Evolutionary conservation across 2,888 invertebrate genomes (phyloP).

Genomic region (Adineta ricciae): DNA sequence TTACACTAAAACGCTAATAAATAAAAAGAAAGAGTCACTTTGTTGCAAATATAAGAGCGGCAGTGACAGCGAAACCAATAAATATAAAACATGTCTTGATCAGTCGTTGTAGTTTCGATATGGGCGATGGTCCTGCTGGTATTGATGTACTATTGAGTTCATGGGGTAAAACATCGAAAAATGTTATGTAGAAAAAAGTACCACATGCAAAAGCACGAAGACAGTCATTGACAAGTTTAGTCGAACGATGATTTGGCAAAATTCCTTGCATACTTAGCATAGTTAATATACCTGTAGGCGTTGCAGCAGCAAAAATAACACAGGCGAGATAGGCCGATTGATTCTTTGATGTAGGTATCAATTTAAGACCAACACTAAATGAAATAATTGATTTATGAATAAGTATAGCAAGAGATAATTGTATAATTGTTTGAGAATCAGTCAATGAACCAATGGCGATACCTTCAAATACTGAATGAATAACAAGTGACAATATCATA

Average conservation of each 20-base stretch:
- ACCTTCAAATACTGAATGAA: conserved; percentile 56
- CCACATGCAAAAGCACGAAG: conserved; percentile 78
- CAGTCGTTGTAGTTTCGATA: too few relatives aligned
- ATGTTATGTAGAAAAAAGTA: conserved; percentile 85
- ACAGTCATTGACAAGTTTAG: conserved; percentile 48
- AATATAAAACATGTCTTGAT: neutral
- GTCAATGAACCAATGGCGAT: conserved; percentile 54
- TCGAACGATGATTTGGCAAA: conserved; percentile 38
- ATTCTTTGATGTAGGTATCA: conserved; percentile 50
- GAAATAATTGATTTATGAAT: conserved; percentile 57
- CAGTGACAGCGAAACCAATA: too few relatives aligned
- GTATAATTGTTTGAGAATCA: conserved; percentile 38
- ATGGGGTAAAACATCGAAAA: conserved; percentile 78
- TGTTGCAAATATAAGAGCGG: too few relatives aligned
- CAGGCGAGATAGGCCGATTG: conserved; percentile 42
- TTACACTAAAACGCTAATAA: too few relatives aligned
- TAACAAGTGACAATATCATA: conserved; percentile 42
- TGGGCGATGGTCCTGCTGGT: neutral
- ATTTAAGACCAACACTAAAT: conserved; percentile 55
- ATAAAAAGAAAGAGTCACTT: too few relatives aligned
- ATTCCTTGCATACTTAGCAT: conserved; percentile 54
- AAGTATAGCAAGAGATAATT: conserved; percentile 54
- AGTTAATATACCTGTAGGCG: conserved; percentile 61
- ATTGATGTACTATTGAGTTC: conserved; percentile 52
- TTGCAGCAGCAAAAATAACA: conserved; percentile 55